A percentile compares a stretch with the other conserved stretches of the same genome.
phyloP scores from a whole-genome alignment of 2,797 vertebrate species.

The Dermochelys coriacea region DNA sequence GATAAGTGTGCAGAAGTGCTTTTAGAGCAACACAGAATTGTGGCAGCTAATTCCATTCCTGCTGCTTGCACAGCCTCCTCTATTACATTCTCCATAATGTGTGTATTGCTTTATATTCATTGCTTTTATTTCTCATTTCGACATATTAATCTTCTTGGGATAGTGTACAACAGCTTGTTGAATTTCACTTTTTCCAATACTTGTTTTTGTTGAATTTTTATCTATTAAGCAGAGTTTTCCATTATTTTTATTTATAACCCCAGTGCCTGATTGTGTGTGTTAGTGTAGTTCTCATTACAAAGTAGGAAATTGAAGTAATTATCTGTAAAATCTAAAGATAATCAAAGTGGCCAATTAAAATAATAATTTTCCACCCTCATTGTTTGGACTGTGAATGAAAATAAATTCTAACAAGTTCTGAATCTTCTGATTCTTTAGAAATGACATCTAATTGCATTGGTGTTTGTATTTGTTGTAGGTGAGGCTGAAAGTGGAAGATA shows the following conservation, averaged over 20 bases:
- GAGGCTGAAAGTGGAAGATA: slow-evolving; percentile 74
- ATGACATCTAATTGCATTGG: neutral
- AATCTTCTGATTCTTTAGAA: neutral
- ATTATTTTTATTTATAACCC: neutral
- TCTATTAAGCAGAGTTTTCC: neutral
- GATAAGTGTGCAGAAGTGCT: neutral
- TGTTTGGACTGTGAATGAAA: neutral
- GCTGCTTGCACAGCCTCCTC: neutral
- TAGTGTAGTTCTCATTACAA: slow-evolving; percentile 3
- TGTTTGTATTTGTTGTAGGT: slow-evolving; percentile 72
- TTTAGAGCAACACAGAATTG: neutral
- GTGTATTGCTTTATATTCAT: neutral
- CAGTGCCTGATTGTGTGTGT: neutral
- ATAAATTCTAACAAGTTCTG: neutral
- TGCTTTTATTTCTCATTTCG: slow-evolving; percentile 51
- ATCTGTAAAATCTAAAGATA: neutral
- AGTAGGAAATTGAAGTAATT: neutral
- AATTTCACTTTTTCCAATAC: slow-evolving; percentile 49
- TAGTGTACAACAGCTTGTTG: slow-evolving; percentile 11
- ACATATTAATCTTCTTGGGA: neutral
- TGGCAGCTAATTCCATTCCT: neutral
- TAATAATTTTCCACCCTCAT: neutral
- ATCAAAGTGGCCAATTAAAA: neutral
- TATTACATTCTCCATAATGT: accelerated
- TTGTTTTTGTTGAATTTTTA: slow-evolving; percentile 42